Conservation (phyloP, 2,797 vertebrate species). For the Mustela erminea region DNA sequence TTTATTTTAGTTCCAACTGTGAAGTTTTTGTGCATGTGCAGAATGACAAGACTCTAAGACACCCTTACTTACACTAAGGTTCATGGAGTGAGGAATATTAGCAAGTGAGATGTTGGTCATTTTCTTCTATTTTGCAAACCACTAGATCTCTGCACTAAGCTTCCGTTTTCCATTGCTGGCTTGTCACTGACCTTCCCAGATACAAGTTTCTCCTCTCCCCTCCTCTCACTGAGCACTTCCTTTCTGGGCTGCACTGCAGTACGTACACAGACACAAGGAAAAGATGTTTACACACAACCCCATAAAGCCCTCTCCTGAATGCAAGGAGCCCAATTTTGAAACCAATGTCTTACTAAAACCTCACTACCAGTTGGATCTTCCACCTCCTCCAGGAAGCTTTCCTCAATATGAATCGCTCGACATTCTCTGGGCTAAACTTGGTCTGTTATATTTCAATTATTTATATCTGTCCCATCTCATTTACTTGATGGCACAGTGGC, state of each 20-base stretch:
- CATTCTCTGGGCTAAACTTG: not conserved
- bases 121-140: not conserved
- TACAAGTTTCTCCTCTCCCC: not conserved
- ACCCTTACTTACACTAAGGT: not conserved
- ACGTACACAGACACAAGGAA: not conserved
- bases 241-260: not conserved
- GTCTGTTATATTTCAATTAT: not conserved
- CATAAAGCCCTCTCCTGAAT: not conserved
- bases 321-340: constrained; percentile 12
- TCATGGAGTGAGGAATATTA: not conserved
- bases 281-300: not conserved
- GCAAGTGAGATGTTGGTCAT: not conserved
- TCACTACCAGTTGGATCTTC: not conserved
- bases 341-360: not conserved
- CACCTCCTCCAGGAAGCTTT: not conserved
- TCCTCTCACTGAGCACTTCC: not conserved
- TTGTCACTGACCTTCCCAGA: not conserved
- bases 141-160: not conserved
- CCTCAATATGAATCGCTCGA: not conserved
- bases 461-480: not conserved
- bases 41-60: not conserved
- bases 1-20: constrained; percentile 1
- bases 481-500: not conserved
- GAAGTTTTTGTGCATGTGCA: not conserved
- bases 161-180: not conserved